These are phyloP conservation scores for Fopius arisanus DNA, from an alignment of 1,140 invertebrate species.

Conservation along the genomic window DNA sequence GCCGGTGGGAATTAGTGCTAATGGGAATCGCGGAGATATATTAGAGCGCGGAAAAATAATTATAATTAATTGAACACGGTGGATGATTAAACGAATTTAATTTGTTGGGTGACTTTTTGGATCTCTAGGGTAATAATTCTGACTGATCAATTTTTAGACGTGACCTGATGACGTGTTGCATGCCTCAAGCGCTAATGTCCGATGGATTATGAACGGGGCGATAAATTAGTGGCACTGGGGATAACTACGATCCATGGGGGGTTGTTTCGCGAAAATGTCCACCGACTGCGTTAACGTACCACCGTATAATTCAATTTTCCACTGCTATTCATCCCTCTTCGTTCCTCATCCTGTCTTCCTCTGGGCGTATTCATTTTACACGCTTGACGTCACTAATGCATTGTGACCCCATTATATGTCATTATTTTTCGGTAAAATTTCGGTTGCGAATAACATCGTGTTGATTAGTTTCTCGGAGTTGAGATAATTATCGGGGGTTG, in stretches of 20 bases:
- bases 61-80: neutral
- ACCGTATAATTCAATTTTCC: conserved; percentile 34
- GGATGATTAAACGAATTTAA: neutral
- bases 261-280: conserved; percentile 33
- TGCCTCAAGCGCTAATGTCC: conserved; percentile 12
- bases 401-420: neutral
- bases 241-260: neutral
- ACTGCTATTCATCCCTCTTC: conserved; percentile 16
- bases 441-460: neutral
- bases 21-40: neutral
- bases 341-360: neutral
- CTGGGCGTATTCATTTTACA: conserved; percentile 14
- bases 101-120: neutral
- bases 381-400: neutral
- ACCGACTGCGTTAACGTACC: conserved; percentile 29
- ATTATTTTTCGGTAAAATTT: neutral
- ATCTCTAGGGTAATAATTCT: neutral
- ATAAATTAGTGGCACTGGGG: conserved; percentile 28
- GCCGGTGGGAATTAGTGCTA: neutral
- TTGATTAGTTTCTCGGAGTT: neutral
- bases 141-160: neutral
- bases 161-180: neutral
- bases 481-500: neutral
- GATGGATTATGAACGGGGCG: conserved; percentile 29
- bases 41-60: neutral